Evolutionary conservation across 2,888 invertebrate species (phyloP).

Genomic region (Cynaeus angustus): DNA sequence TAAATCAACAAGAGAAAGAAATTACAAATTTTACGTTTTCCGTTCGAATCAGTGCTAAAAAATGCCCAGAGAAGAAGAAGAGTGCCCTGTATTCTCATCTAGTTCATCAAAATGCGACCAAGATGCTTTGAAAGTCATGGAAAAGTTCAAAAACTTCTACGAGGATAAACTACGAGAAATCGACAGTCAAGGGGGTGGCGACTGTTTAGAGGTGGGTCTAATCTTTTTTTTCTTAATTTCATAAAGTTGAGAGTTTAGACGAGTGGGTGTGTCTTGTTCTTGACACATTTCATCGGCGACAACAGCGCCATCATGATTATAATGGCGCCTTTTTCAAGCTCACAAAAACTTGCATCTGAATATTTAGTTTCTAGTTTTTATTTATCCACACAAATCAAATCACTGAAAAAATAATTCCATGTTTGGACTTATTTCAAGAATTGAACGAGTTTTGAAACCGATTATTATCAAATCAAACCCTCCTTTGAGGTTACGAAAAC

Average conservation of each 20-base stretch:
- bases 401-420: no score
- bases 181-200: conserved; percentile 72
- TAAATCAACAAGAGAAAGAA: conserved; percentile 45
- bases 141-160: conserved; percentile 78
- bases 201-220: conserved; percentile 64
- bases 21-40: conserved; percentile 55
- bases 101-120: conserved; percentile 62
- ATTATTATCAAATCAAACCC: no score
- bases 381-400: no score
- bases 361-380: no score
- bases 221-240: conserved; percentile 18
- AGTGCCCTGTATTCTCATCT: conserved; percentile 48
- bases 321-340: conserved; percentile 40
- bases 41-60: conserved; percentile 18
- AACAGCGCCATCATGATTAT: background rate
- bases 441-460: no score
- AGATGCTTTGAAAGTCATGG: conserved; percentile 73
- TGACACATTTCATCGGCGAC: conserved; percentile 18
- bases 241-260: conserved; percentile 26
- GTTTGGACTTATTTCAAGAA: no score
- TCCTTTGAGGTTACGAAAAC: no score
- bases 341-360: conserved; percentile 45
- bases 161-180: conserved; percentile 76
- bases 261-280: conserved; percentile 38
- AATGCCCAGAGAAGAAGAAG: conserved; percentile 24